phyloP scores from a whole-genome alignment of 2,797 vertebrate genomes.

The Lateolabrax maculatus region DNA sequence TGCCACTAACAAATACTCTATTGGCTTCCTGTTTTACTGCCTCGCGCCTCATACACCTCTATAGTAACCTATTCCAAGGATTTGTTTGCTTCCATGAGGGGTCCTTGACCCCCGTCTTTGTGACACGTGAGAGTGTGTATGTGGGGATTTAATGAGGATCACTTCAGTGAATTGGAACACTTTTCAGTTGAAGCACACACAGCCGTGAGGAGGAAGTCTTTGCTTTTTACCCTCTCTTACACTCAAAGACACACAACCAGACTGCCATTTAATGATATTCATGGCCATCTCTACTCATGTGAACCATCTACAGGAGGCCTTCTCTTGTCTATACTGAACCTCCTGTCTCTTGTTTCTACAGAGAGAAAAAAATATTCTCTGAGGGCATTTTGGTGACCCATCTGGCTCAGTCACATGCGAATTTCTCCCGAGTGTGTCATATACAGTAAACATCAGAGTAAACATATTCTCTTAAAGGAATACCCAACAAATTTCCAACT shows the following conservation, averaged over 20 bases:
- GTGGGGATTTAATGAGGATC: constrained; percentile 55
- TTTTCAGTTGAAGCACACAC: constrained; percentile 48
- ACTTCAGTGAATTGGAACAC: constrained; percentile 50
- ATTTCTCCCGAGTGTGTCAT: background rate
- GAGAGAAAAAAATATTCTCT: constrained; percentile 26
- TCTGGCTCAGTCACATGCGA: constrained; percentile 54
- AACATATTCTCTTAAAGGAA: constrained; percentile 1
- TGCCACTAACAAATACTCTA: constrained; percentile 39
- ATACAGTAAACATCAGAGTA: constrained; percentile 1
- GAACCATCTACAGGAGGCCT: background rate
- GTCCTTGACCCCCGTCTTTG: constrained; percentile 39
- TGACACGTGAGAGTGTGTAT: constrained; percentile 28
- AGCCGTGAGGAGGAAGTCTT: constrained; percentile 22
- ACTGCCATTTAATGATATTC: background rate
- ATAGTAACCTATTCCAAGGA: constrained; percentile 13
- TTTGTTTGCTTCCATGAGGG: constrained; percentile 46
- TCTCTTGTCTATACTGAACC: constrained; percentile 31
- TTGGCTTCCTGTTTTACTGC: constrained; percentile 56
- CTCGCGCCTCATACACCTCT: constrained; percentile 26
- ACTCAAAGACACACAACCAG: background rate
- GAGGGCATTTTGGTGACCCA: constrained; percentile 44
- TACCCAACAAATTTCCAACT: background rate
- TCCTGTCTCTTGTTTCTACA: constrained; percentile 18
- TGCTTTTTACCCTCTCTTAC: constrained; percentile 3
- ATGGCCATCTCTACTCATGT: background rate